Evolutionary conservation across 2,113 vertebrate genomes (phyloP), one percentile per base, ranked within the genome.

Genomic region (Alouatta palliata): DNA sequence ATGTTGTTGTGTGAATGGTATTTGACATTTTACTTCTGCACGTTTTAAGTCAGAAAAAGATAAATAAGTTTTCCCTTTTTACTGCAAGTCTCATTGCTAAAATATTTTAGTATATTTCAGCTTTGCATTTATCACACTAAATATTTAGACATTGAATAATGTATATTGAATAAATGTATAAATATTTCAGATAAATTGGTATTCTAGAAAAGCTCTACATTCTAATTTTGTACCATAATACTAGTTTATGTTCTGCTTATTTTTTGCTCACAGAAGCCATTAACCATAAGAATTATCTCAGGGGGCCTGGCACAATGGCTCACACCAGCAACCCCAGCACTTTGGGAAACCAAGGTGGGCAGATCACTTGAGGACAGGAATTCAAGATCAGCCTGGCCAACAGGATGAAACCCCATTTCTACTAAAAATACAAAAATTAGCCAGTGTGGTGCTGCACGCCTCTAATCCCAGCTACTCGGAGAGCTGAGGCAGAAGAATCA

Each of bases 161-260:
- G 40, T 43, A 64, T 52, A 87, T 0, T 86, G 6, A 84, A 4
- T 45, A 87, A 87, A 30, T 21, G 4, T 64, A 70, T 79, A 96
- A 75, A 56, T 90, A 90, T 83, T 89, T 84, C 49, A 81, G 49
- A 90, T 84, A 84, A 94, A 52, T 16, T 83, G 32, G 30, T 40
- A 47, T 37, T 84, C 21, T 37, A 77, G 40, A 81, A 77, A 90
- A 77, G 4, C 9, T 5, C 27, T 77, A 77, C n/a, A 21, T 91
- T 97, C 97, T 95, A 45, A 88, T 94, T 96, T 95, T 87, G 83
- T 73, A 92, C 80, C 52, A 58, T 93, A 89, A 95, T 90, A 95
- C 58, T 93, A 58, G 8, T 20, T 58, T n/a, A 70, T n/a, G 10
- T 49, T 87, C 94, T 64, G 92, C 93, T 75, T 98, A 95, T 96